Evolutionary conservation across 1,140 invertebrate species (phyloP).

Genomic region (Diorhabda carinulata): DNA sequence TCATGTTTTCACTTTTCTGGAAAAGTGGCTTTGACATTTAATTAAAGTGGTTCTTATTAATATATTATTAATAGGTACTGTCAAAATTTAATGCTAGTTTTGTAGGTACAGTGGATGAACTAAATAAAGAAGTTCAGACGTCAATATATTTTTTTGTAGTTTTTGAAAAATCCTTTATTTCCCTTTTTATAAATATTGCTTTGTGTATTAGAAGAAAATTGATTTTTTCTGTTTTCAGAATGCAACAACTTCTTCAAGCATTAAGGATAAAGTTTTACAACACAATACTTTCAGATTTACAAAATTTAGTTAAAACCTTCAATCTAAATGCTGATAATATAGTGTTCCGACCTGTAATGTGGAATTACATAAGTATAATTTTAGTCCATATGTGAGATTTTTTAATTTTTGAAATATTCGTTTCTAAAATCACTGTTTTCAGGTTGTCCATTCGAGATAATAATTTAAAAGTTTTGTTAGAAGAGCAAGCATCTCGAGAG

Average conservation of each 20-base stretch:
- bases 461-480: slow-evolving; percentile 24
- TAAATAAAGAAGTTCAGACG: not conserved
- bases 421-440: slow-evolving; percentile 16
- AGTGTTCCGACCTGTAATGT: slow-evolving; percentile 55
- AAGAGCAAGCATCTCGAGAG: slow-evolving; percentile 27
- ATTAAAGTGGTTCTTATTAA: too few species aligned
- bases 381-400: slow-evolving; percentile 50
- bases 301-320: slow-evolving; percentile 55
- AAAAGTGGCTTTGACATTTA: too few species aligned
- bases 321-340: slow-evolving; percentile 57
- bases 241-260: slow-evolving; percentile 29
- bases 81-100: not conserved
- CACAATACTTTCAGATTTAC: slow-evolving; percentile 45
- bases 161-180: not conserved
- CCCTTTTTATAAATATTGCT: not conserved
- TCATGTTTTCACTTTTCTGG: too few species aligned
- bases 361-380: slow-evolving; percentile 54
- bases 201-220: slow-evolving; percentile 2
- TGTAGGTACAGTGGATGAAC: not conserved
- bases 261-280: slow-evolving; percentile 23
- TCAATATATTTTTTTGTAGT: not conserved
- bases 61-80: not conserved
- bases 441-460: slow-evolving; percentile 32
- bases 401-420: not conserved
- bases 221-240: slow-evolving; percentile 24